Percentiles rank a stretch among this genome's conserved stretches.
These are phyloP conservation scores for Penaeus indicus DNA, from an alignment of 1,140 invertebrate species.

Conservation along the genomic window DNA sequence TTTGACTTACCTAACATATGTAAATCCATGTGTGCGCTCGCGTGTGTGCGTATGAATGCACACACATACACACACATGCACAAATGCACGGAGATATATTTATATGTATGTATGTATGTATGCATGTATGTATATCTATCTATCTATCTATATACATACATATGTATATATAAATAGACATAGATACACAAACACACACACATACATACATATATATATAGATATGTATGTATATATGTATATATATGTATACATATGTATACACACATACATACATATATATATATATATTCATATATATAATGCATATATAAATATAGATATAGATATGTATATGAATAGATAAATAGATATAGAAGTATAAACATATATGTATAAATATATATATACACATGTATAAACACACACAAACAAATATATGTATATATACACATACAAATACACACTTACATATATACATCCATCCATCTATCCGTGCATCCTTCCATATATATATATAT, in stretches of 20 bases:
- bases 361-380: conserved; percentile 9
- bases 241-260: neutral
- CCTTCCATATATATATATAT: neutral
- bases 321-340: neutral
- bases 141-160: too few species aligned
- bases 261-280: neutral
- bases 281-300: too few species aligned
- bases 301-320: neutral
- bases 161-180: too few species aligned
- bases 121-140: too few species aligned
- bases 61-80: too few species aligned
- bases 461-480: neutral
- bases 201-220: too few species aligned
- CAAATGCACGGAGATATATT: too few species aligned
- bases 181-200: too few species aligned
- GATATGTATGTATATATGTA: too few species aligned
- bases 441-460: neutral
- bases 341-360: neutral
- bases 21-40: neutral
- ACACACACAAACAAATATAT: neutral
- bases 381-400: neutral
- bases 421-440: neutral
- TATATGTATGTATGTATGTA: too few species aligned
- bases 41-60: neutral
- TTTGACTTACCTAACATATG: neutral